These are phyloP conservation scores for Eubucco bourcierii DNA, from an alignment of 2,113 vertebrate genomes.

Conservation along the genomic window DNA sequence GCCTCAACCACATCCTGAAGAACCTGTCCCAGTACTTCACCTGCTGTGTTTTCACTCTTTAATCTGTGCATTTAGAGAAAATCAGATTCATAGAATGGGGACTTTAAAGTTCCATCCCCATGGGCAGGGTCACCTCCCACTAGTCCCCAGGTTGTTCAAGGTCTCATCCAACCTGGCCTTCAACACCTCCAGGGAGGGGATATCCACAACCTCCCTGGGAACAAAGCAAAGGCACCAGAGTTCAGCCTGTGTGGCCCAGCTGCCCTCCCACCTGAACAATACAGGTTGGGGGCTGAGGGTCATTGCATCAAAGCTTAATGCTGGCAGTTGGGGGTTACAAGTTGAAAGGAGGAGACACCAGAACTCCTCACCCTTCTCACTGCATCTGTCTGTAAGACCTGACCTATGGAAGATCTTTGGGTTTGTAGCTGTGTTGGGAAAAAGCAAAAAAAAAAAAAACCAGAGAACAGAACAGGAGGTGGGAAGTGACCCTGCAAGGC, in stretches of 20 bases:
- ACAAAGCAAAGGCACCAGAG: not conserved
- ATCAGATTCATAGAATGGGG: not conserved
- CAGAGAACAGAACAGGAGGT: not conserved
- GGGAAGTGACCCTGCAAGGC: not conserved
- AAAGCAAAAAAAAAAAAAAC: not conserved
- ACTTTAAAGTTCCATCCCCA: no score
- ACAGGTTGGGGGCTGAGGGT: not conserved
- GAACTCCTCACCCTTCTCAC: not conserved
- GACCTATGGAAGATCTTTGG: fast-evolving
- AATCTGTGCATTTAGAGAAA: not conserved
- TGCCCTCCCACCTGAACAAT: not conserved
- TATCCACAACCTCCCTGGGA: no score
- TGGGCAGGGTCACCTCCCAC: no score
- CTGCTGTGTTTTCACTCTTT: not conserved
- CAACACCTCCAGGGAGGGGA: no score
- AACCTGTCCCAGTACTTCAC: no score
- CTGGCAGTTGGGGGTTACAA: not conserved
- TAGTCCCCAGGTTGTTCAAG: no score
- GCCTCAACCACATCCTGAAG: no score
- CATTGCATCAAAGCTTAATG: fast-evolving
- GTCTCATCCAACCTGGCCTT: no score
- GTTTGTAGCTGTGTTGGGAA: not conserved
- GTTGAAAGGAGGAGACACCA: not conserved
- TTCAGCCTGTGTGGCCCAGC: not conserved
- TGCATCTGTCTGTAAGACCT: not conserved